Percentiles rank a stretch among this genome's conserved stretches.
These are phyloP conservation scores for Schizothorax lantsangensis DNA, from an alignment of 2,797 vertebrate genomes.

Conservation along the genomic window DNA sequence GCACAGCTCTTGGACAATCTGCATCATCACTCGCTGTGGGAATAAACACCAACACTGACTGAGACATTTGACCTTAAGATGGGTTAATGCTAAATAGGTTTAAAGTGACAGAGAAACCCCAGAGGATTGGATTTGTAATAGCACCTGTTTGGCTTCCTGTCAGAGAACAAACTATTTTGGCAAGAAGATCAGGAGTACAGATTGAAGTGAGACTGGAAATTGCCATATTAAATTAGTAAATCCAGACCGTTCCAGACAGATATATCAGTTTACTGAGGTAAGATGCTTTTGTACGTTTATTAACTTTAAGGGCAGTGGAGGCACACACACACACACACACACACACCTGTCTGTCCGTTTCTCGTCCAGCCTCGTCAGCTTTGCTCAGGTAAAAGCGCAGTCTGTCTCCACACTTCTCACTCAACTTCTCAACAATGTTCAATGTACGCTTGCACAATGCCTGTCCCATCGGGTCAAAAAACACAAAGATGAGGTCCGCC, in stretches of 20 bases:
- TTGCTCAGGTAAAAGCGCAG: slow-evolving; percentile 84
- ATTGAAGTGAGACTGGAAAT: not conserved
- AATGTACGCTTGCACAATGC: slow-evolving; percentile 84
- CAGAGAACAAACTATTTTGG: slow-evolving; percentile 3
- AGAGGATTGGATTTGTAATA: not conserved
- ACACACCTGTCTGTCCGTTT: slow-evolving; percentile 81
- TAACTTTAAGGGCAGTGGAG: slow-evolving; percentile 8
- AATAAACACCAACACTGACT: not conserved
- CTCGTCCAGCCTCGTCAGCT: slow-evolving; percentile 80
- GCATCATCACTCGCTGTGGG: slow-evolving; percentile 84
- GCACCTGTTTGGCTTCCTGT: not conserved
- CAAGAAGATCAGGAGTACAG: not conserved
- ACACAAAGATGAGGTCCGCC: slow-evolving; percentile 82
- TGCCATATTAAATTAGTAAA: not conserved
- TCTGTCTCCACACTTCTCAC: slow-evolving; percentile 80
- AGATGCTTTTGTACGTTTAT: not conserved
- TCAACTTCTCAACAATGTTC: slow-evolving; percentile 84
- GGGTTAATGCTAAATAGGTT: not conserved
- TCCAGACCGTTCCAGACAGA: too few species aligned
- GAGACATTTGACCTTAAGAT: slow-evolving; percentile 12
- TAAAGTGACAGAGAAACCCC: not conserved
- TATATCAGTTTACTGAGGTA: not conserved
- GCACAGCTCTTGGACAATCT: slow-evolving; percentile 85
- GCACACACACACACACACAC: not conserved
- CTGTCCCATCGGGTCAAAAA: slow-evolving; percentile 86